Evolutionary conservation across 1,140 invertebrate genomes (phyloP).

Genomic region (Calliopsis andreniformis): DNA sequence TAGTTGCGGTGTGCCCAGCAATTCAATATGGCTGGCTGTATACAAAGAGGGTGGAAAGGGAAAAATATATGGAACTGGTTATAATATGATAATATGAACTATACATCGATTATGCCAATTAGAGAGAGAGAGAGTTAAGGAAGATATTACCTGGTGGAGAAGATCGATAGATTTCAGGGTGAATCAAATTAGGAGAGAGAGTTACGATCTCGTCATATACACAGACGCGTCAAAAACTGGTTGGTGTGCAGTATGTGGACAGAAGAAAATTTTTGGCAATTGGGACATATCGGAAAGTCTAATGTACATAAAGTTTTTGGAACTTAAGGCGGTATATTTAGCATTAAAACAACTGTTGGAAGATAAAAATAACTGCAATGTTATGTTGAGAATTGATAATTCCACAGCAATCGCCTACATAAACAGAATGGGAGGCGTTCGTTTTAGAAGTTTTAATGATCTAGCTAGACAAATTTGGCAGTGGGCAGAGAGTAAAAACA

Average conservation of each 20-base stretch:
- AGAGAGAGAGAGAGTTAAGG: not conserved
- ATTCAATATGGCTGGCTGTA: not conserved
- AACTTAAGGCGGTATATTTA: not conserved
- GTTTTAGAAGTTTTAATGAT: not conserved
- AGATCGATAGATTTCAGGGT: too few relatives aligned
- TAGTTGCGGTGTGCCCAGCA: conserved; percentile 1
- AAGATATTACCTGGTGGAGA: conserved; percentile 3
- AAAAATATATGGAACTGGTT: conserved; percentile 5
- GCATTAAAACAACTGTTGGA: not conserved
- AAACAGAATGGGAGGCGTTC: conserved; percentile 3
- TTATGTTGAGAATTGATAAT: conserved; percentile 3
- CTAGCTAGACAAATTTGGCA: conserved; percentile 11
- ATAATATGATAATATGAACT: not conserved
- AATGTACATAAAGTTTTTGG: conserved; percentile 3
- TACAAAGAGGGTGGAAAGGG: not conserved
- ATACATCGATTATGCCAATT: not conserved
- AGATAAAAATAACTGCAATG: not conserved
- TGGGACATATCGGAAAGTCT: conserved; percentile 6
- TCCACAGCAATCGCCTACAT: not conserved
- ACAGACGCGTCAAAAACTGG: conserved; percentile 8
- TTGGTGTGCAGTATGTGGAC: not conserved
- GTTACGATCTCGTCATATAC: not conserved
- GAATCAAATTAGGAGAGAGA: conserved; percentile 3
- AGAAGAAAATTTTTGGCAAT: not conserved
- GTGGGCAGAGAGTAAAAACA: conserved; percentile 1